These are phyloP conservation scores for Melanotaenia boesemani DNA, from an alignment of 2,797 vertebrate species.

Conservation along the genomic window DNA sequence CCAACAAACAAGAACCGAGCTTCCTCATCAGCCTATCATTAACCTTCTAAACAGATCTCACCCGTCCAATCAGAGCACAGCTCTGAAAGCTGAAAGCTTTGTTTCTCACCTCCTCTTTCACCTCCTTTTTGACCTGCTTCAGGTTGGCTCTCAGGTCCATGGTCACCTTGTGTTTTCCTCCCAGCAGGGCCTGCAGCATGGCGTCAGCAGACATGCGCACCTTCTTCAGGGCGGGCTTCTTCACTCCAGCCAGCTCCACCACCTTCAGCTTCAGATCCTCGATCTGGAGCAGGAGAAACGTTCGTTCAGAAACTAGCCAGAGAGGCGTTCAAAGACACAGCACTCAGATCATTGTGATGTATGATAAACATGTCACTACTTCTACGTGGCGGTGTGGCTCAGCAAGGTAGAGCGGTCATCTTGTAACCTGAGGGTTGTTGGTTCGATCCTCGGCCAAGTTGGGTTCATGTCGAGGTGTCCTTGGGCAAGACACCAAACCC, in stretches of 20 bases:
- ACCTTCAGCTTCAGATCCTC: conserved; percentile 94
- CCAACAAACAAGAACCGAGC: background rate
- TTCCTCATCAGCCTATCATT: background rate
- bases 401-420: too few species aligned
- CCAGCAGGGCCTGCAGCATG: conserved; percentile 96
- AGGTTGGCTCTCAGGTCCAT: conserved; percentile 97
- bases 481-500: too few species aligned
- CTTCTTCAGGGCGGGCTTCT: conserved; percentile 91
- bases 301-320: background rate
- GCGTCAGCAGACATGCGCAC: conserved; percentile 97
- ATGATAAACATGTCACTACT: background rate
- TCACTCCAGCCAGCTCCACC: conserved; percentile 93
- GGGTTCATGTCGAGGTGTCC: too few species aligned
- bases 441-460: too few species aligned
- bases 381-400: too few species aligned
- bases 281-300: conserved; percentile 77
- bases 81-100: background rate
- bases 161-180: conserved; percentile 96
- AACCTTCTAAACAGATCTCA: background rate
- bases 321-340: background rate
- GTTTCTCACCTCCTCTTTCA: conserved; percentile 87
- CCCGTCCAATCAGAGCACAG: background rate
- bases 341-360: background rate
- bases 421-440: too few species aligned
- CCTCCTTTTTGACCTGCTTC: conserved; percentile 98